Base-by-base conservation (phyloP, 2,113 vertebrate species). In the Syngnathus floridae region DNA sequence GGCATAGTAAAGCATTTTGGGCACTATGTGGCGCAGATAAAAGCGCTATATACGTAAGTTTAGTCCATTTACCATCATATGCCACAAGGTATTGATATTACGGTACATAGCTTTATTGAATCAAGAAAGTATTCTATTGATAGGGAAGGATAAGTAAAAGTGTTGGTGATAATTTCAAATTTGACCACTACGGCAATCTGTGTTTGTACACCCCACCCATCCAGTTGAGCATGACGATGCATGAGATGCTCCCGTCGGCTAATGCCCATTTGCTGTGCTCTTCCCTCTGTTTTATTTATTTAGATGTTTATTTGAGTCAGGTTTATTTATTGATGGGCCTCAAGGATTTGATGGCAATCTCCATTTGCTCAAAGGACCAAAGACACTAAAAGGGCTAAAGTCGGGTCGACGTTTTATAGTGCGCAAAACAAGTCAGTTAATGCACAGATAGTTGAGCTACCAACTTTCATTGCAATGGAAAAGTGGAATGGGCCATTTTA, bases 251-350 rank as follows among this genome's bases (percentile, higher is more conserved):
- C 88, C 87, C 78, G 86, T 89, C 87, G 86, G 89, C 82, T 75
- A 84, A 88, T 88, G 84, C 79, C 88, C 86, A 77, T 91, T 90
- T 86, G 77, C 76, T 16, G 41, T 74, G 71, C 84, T 73, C 76
- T 75, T 79, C 77, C 58, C 70, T 80, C 12, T n/a, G 12, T 61
- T 87, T 91, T 88, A 91, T 90, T 90, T 90, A 92, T 91, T 90
- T 88, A 90, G 89, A 80, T 88, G 83, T 92, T 90, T 91, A 90
- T 91, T 90, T 88, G 80, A 55, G 73, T 86, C 81, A 71, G 62
- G 59, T 78, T 91, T 89, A 90, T 82, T 91, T 92, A 90, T 91
- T 91, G 81, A 91, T 89, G 85, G 71, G 59, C 70, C 78, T 77
- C 57, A 38, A 82, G 81, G 84, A 86, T 77, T 65, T 59, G 74